phyloP scores from a whole-genome alignment of 2,888 invertebrate genomes.

The Neuroscelio doddi region DNA sequence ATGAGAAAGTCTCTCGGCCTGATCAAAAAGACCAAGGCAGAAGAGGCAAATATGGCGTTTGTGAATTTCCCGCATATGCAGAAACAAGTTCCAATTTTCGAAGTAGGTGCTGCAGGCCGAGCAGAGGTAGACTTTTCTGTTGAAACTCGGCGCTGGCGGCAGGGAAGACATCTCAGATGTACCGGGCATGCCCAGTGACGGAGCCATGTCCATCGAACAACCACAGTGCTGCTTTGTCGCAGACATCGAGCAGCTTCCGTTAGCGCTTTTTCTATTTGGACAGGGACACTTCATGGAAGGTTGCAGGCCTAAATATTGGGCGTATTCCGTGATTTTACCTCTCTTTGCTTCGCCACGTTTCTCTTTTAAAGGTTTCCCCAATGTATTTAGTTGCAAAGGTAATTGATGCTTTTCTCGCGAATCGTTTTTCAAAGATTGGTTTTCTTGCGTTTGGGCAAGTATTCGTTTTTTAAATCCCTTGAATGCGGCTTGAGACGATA shows the following conservation, averaged over 20 bases:
- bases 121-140: constrained; percentile 84
- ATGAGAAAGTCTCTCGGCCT: constrained; percentile 84
- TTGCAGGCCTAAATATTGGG: constrained; percentile 82
- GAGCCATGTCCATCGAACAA: constrained; percentile 73
- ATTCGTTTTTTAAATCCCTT: constrained; percentile 66
- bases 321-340: constrained; percentile 75
- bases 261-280: constrained; percentile 60
- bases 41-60: constrained; percentile 87
- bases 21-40: constrained; percentile 87
- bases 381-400: constrained; percentile 21
- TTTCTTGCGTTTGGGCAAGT: constrained; percentile 60
- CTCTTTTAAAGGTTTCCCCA: constrained; percentile 32
- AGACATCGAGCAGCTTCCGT: constrained; percentile 66
- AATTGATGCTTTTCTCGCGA: constrained; percentile 34
- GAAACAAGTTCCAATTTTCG: constrained; percentile 89
- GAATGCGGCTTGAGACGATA: constrained; percentile 57
- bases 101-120: constrained; percentile 88
- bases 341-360: constrained; percentile 53
- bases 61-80: constrained; percentile 89
- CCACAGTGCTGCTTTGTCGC: constrained; percentile 80
- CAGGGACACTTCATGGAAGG: constrained; percentile 73
- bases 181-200: constrained; percentile 54
- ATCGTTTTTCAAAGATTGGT: constrained; percentile 40
- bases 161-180: constrained; percentile 72
- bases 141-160: constrained; percentile 58